A percentile compares a stretch with the other conserved stretches of the same genome.
These are phyloP conservation scores for Clepsis dumicolana DNA, from an alignment of 2,888 invertebrate genomes.

Conservation along the genomic window DNA sequence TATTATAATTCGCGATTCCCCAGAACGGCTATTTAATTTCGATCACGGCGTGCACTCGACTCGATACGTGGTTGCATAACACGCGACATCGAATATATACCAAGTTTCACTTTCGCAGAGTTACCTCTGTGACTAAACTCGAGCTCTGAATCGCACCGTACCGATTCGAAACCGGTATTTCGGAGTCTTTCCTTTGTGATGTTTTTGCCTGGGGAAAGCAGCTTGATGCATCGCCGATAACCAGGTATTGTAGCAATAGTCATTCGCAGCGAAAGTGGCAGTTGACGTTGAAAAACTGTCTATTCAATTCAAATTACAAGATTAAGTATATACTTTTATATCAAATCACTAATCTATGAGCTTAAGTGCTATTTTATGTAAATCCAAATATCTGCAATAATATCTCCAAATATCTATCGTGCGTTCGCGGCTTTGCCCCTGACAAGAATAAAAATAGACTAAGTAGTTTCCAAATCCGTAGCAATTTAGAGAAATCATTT, in stretches of 20 bases:
- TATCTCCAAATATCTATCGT: too few species aligned
- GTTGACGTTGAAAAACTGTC: not conserved
- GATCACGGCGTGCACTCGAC: slow-evolving; percentile 46
- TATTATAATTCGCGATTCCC: slow-evolving; percentile 34
- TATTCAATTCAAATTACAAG: slow-evolving; percentile 1
- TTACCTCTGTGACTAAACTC: slow-evolving; percentile 59
- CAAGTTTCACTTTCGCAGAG: slow-evolving; percentile 81
- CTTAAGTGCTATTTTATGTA: not conserved
- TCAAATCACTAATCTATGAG: not conserved
- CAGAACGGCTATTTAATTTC: slow-evolving; percentile 37
- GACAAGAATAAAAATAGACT: too few species aligned
- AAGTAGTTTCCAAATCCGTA: too few species aligned
- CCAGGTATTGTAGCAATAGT: slow-evolving; percentile 1
- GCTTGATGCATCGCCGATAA: slow-evolving; percentile 29
- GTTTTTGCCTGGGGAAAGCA: slow-evolving; percentile 38
- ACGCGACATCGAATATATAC: slow-evolving; percentile 64
- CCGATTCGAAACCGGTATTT: slow-evolving; percentile 62
- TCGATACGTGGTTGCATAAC: slow-evolving; percentile 65
- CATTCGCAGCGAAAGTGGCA: not conserved
- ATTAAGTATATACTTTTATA: too few species aligned
- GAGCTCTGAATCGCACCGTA: slow-evolving; percentile 47
- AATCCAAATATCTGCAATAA: too few species aligned
- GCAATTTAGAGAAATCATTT: too few species aligned
- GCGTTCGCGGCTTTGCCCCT: too few species aligned
- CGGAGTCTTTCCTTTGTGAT: slow-evolving; percentile 52